Percentiles rank a stretch among this genome's conserved stretches.
phyloP scores from a whole-genome alignment of 30 jellyfish, hydroid and myxozoan genomes.

The Aurelia coerulea region DNA sequence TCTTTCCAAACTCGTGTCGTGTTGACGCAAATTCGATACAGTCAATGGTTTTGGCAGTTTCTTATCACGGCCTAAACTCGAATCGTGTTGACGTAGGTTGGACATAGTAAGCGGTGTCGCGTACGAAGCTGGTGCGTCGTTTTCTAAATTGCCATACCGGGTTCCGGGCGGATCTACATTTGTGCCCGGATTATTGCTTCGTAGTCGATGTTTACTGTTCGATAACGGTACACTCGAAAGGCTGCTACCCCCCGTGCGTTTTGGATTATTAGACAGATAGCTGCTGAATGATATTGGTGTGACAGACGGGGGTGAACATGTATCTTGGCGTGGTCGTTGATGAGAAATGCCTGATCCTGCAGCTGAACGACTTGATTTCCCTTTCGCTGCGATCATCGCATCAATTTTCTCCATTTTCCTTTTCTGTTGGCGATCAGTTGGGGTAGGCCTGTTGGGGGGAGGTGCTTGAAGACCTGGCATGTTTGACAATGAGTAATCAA shows the following conservation, averaged over 20 bases:
- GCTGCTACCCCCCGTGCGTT: constrained; percentile 79
- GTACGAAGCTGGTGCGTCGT: constrained; percentile 66
- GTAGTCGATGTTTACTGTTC: constrained; percentile 67
- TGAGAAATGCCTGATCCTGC: constrained; percentile 41
- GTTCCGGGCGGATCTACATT: constrained; percentile 34
- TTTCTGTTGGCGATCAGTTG: constrained; percentile 61
- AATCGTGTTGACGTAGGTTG: constrained; percentile 90
- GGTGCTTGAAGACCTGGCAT: constrained; percentile 87
- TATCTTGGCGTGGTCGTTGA: constrained; percentile 74
- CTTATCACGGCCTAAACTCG: constrained; percentile 92
- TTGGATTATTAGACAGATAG: constrained; percentile 80
- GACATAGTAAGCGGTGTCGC: constrained; percentile 94
- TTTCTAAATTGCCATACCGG: constrained; percentile 72
- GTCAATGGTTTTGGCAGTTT: constrained; percentile 85
- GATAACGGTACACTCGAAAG: constrained; percentile 65
- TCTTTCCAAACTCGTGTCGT: constrained; percentile 95
- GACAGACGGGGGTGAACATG: constrained; percentile 77
- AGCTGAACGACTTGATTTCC: constrained; percentile 69
- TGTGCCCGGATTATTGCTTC: constrained; percentile 48
- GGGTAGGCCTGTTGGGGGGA: constrained; percentile 66
- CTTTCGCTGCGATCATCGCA: constrained; percentile 90
- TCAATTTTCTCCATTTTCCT: constrained; percentile 92
- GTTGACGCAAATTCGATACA: constrained; percentile 85
- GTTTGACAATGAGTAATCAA: constrained; percentile 90
- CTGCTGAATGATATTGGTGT: constrained; percentile 93